Conservation (phyloP, 1,140 invertebrate species). For the Probaryconus sp. region DNA sequence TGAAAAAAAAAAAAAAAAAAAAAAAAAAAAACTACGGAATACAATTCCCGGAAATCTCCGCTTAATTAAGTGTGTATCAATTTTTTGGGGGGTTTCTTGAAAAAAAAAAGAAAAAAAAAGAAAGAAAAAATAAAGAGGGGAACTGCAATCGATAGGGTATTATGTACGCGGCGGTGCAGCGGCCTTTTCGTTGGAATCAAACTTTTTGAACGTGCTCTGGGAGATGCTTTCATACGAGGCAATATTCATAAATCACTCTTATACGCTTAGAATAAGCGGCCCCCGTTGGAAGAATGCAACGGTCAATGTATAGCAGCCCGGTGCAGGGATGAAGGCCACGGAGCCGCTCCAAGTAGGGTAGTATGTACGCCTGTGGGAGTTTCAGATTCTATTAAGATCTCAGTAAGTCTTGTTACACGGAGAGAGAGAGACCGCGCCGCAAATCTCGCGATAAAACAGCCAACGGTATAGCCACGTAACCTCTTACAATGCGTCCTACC, state of each 20-base stretch:
- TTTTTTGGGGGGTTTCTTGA: too few species aligned
- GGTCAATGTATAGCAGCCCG: conserved; percentile 50
- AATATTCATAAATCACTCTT: conserved; percentile 79
- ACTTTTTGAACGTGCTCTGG: conserved; percentile 46
- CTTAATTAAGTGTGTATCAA: too few species aligned
- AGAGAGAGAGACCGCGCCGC: conserved; percentile 70
- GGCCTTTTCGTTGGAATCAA: conserved; percentile 56
- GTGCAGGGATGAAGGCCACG: conserved; percentile 60
- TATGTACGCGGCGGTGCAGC: conserved; percentile 34
- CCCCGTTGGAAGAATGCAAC: conserved; percentile 57
- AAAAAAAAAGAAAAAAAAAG: too few species aligned
- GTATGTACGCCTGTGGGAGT: conserved; percentile 59
- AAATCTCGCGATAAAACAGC: conserved; percentile 79
- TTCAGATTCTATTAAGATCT: conserved; percentile 79
- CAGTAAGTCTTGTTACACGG: conserved; percentile 77
- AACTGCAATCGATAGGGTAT: conserved; percentile 57
- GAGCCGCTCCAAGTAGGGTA: conserved; percentile 41
- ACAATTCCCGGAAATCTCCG: too few species aligned
- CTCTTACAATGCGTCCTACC: conserved; percentile 49
- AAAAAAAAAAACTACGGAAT: too few species aligned
- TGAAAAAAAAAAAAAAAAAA: too few species aligned
- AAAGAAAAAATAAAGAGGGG: conserved; percentile 15
- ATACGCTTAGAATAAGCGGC: conserved; percentile 77
- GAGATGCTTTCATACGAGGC: conserved; percentile 72
- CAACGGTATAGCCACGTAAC: conserved; percentile 60